phyloP scores from a whole-genome alignment of 1,140 invertebrate species.

The Drosophila burlai region DNA sequence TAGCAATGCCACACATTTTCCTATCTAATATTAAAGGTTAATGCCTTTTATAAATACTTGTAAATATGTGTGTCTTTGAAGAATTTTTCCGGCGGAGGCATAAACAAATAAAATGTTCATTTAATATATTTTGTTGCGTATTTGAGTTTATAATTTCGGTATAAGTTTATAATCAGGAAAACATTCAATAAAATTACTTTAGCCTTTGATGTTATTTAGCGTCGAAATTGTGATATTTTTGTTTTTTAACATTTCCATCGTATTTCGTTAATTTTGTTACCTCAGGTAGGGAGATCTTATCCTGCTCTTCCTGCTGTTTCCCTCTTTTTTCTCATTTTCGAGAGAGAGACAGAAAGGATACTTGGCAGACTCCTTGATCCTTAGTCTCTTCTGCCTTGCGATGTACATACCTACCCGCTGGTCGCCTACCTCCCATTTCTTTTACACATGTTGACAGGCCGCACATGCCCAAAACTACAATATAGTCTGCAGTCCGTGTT shows the following conservation, averaged over 20 bases:
- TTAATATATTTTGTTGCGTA: slow-evolving; percentile 20
- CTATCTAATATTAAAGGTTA: slow-evolving; percentile 25
- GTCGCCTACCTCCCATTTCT: slow-evolving; percentile 28
- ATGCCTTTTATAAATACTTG: slow-evolving; percentile 35
- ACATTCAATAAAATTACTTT: slow-evolving; percentile 2
- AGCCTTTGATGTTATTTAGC: slow-evolving; percentile 31
- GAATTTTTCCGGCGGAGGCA: slow-evolving; percentile 14
- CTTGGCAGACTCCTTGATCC: slow-evolving; percentile 5
- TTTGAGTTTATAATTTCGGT: slow-evolving; percentile 25
- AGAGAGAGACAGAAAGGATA: background rate
- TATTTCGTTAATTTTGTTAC: no score
- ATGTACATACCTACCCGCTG: slow-evolving; percentile 53
- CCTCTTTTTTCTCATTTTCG: background rate
- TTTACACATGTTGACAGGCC: slow-evolving; percentile 61
- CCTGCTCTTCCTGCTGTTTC: slow-evolving; percentile 19
- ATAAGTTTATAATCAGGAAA: slow-evolving; percentile 16
- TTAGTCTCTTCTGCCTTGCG: slow-evolving; percentile 15
- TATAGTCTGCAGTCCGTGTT: slow-evolving; percentile 24
- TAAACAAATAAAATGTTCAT: slow-evolving; percentile 39
- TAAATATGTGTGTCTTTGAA: slow-evolving; percentile 23
- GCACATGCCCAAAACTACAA: slow-evolving; percentile 55
- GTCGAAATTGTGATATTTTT: background rate
- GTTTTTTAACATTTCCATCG: background rate
- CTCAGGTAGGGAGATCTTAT: slow-evolving; percentile 37
- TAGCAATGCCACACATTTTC: slow-evolving; percentile 1